These are phyloP conservation scores for Natrix natrix DNA, from an alignment of 2,797 vertebrate species.

Conservation along the genomic window DNA sequence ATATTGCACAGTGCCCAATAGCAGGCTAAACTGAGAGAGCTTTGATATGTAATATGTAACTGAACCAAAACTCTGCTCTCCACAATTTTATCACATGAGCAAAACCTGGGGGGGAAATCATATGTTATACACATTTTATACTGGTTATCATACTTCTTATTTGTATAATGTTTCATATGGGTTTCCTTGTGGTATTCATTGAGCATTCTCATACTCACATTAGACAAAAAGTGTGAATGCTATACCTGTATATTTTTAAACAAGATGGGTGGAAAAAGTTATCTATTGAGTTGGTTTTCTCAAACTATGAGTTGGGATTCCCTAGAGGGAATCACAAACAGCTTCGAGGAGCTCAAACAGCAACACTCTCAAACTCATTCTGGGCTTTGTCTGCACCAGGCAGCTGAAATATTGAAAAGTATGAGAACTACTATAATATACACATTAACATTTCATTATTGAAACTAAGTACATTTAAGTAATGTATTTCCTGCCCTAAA, in stretches of 20 bases:
- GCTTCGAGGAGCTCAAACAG: background rate
- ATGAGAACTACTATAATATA: background rate
- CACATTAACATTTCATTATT: background rate
- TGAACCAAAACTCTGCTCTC: background rate
- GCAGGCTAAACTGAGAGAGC: background rate
- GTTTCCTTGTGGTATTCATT: background rate
- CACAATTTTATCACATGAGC: conserved; percentile 11
- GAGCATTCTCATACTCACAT: background rate
- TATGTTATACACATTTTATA: background rate
- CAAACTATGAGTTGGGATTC: background rate
- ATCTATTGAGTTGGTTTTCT: background rate
- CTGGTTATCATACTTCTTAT: background rate
- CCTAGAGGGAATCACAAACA: background rate
- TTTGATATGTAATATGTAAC: background rate
- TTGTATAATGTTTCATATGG: background rate
- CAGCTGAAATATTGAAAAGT: background rate
- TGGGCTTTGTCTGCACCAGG: background rate
- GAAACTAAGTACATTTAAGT: background rate
- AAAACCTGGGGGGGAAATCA: background rate
- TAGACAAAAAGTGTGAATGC: background rate
- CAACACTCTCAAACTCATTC: background rate
- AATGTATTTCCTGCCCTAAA: background rate
- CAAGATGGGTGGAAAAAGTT: background rate
- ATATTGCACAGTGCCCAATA: conserved; percentile 7
- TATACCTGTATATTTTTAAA: background rate